Conservation (phyloP, 1,140 invertebrate genomes). For the Drosophila paulistorum region DNA sequence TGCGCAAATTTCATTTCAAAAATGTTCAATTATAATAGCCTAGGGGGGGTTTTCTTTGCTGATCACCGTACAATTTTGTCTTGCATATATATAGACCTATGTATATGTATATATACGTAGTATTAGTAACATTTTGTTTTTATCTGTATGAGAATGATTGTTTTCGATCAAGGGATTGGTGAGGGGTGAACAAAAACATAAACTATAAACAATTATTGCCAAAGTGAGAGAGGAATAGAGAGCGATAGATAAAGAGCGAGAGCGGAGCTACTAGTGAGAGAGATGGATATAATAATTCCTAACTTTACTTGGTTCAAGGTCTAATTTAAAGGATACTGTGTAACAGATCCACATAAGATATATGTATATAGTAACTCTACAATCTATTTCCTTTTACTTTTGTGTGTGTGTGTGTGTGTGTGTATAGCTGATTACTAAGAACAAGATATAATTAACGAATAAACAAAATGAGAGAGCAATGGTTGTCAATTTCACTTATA, state of each 20-base stretch:
- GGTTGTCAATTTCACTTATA: background rate
- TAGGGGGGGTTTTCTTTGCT: background rate
- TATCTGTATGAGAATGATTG: conserved; percentile 7
- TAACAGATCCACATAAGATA: background rate
- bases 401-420: background rate
- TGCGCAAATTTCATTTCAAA: conserved; percentile 2
- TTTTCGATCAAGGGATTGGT: background rate
- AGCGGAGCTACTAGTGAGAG: background rate
- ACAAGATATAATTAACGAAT: background rate
- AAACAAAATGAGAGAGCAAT: background rate
- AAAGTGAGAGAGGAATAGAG: background rate
- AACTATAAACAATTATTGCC: background rate
- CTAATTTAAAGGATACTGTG: background rate
- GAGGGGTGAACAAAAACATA: background rate
- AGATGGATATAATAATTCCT: background rate
- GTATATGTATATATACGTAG: background rate
- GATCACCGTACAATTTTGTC: conserved; percentile 12
- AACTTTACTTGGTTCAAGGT: conserved; percentile 6
- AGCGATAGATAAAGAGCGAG: background rate
- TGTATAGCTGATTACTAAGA: background rate
- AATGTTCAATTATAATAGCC: background rate
- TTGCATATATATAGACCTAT: background rate
- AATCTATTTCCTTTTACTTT: background rate
- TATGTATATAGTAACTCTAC: background rate
- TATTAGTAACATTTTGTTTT: conserved; percentile 6